Conservation (phyloP, 2,113 vertebrate genomes). For the Gobius niger region DNA sequence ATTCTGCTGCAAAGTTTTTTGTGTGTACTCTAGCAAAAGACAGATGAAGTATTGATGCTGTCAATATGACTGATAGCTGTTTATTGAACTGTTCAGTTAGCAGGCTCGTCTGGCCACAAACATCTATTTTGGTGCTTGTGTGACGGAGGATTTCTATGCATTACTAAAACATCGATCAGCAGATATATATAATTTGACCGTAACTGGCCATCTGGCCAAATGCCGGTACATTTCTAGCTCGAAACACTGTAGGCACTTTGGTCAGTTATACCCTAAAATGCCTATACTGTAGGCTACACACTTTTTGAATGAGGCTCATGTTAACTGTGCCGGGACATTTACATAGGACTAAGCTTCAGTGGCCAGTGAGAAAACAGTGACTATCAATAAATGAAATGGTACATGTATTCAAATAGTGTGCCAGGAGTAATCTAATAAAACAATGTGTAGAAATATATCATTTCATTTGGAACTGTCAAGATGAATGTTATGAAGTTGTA, state of each 20-base stretch:
- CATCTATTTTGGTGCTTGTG: background rate
- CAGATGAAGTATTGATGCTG: constrained; percentile 7
- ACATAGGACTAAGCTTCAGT: no score
- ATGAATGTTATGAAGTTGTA: background rate
- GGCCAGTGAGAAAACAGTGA: no score
- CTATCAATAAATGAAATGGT: no score
- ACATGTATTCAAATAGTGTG: no score
- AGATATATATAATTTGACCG: background rate
- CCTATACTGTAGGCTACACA: no score
- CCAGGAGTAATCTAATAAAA: background rate
- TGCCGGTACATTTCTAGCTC: no score
- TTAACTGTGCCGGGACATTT: no score
- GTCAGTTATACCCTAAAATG: no score
- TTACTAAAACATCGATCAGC: background rate
- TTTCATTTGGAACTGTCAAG: background rate
- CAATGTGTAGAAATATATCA: background rate
- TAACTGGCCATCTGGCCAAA: no score
- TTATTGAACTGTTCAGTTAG: constrained; percentile 6
- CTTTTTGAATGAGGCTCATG: no score
- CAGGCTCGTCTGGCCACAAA: background rate
- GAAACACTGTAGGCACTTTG: no score
- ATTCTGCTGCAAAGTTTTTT: constrained; percentile 3
- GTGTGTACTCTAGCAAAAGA: background rate
- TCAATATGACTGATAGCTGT: constrained; percentile 7
- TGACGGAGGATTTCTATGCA: background rate